phyloP scores from a whole-genome alignment of 2,797 vertebrate genomes.

The Molothrus ater region DNA sequence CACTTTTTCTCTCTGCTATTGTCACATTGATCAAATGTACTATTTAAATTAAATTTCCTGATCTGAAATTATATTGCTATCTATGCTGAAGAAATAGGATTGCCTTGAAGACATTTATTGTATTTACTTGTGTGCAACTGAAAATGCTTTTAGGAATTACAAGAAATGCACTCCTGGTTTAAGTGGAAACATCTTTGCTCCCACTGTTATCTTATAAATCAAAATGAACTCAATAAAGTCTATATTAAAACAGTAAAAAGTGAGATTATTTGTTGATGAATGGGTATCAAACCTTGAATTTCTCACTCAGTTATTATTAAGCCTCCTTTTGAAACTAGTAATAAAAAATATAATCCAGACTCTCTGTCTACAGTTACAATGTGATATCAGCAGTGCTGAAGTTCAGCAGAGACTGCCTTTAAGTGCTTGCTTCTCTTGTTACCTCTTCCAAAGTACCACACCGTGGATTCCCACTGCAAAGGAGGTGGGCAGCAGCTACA shows the following conservation, averaged over 20 bases:
- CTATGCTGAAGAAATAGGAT: neutral
- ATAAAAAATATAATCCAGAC: neutral
- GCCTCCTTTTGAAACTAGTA: neutral
- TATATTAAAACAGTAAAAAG: constrained; percentile 42
- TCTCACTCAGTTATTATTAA: neutral
- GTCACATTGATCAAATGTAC: neutral
- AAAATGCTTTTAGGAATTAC: constrained; percentile 55
- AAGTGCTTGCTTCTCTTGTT: neutral
- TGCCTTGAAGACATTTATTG: neutral
- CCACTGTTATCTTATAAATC: constrained; percentile 26
- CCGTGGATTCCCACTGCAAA: neutral
- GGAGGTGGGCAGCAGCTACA: neutral
- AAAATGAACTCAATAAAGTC: constrained; percentile 34
- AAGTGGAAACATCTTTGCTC: constrained; percentile 10
- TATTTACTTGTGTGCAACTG: neutral
- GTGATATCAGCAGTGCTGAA: neutral
- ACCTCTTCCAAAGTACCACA: neutral
- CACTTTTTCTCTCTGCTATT: neutral
- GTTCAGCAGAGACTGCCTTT: neutral
- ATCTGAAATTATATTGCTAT: neutral
- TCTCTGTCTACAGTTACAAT: neutral
- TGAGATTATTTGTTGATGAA: neutral
- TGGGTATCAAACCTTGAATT: neutral
- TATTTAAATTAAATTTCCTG: constrained; percentile 40
- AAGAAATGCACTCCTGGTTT: constrained; percentile 32